phyloP scores from a whole-genome alignment of 1,140 invertebrate genomes.

The Lepidurus apus region DNA sequence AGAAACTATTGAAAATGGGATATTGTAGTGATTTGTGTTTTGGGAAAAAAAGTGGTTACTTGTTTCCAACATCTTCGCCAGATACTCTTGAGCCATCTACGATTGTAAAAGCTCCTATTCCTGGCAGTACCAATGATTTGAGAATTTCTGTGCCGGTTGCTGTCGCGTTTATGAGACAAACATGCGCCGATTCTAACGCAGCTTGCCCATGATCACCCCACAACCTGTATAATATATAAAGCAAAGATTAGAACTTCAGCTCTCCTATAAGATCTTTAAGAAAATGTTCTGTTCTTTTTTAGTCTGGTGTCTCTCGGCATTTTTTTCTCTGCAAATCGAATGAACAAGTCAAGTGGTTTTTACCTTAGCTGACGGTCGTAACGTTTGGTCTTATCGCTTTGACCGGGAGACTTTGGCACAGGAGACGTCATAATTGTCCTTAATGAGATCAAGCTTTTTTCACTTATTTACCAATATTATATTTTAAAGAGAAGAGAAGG shows the following conservation, averaged over 20 bases:
- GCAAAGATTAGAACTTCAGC: slow-evolving; percentile 23
- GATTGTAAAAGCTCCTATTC: slow-evolving; percentile 93
- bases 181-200: slow-evolving; percentile 74
- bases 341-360: not conserved
- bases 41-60: slow-evolving; percentile 53
- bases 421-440: not conserved
- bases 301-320: not conserved
- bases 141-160: slow-evolving; percentile 90
- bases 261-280: no score
- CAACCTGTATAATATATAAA: slow-evolving; percentile 55
- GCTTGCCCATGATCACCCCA: slow-evolving; percentile 97
- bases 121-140: slow-evolving; percentile 89
- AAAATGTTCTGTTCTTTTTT: no score
- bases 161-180: slow-evolving; percentile 92
- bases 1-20: slow-evolving; percentile 62
- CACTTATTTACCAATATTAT: not conserved
- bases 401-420: not conserved
- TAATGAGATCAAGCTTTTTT: not conserved
- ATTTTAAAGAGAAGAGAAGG: no score
- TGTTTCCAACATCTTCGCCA: slow-evolving; percentile 86
- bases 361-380: not conserved
- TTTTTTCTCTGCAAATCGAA: not conserved
- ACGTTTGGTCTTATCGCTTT: not conserved
- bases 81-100: slow-evolving; percentile 81
- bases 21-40: not conserved